These are phyloP conservation scores for Caenorhabditis panamensis DNA, from an alignment of 2,888 invertebrate species.

Conservation along the genomic window DNA sequence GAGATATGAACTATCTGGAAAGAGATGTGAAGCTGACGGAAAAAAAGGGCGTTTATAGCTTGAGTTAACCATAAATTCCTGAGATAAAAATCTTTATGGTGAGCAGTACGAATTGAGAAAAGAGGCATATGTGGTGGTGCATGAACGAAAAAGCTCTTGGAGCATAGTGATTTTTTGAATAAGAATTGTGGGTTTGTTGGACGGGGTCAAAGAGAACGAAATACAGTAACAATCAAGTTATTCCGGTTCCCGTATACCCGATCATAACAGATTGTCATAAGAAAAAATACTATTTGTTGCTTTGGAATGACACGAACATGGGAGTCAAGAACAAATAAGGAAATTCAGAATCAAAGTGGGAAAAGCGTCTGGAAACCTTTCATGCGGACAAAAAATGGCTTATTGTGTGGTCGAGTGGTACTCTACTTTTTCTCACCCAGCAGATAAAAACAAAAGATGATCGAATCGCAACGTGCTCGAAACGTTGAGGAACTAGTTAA, in stretches of 20 bases:
- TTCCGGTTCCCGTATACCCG: no score
- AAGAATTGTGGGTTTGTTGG: neutral
- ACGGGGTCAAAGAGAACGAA: neutral
- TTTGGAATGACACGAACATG: no score
- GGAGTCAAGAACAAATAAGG: constrained; percentile 12
- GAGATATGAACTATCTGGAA: constrained; percentile 9
- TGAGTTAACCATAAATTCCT: neutral
- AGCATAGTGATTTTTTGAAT: neutral
- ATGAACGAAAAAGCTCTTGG: neutral
- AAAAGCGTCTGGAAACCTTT: constrained; percentile 49
- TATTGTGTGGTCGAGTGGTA: constrained; percentile 60
- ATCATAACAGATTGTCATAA: no score
- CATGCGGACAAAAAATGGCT: constrained; percentile 49
- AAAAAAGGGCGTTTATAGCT: neutral
- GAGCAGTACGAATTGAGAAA: neutral
- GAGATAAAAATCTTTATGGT: constrained; percentile 3
- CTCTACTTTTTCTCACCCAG: constrained; percentile 44
- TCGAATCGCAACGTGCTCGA: constrained; percentile 48
- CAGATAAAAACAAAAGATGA: constrained; percentile 38
- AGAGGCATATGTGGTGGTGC: neutral
- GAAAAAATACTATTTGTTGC: no score
- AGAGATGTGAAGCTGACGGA: neutral
- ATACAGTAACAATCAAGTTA: no score
- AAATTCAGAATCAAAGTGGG: constrained; percentile 7
- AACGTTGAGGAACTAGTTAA: constrained; percentile 54